phyloP scores from a whole-genome alignment of 2,888 invertebrate species.

The Lepeophtheirus nordmannii region DNA sequence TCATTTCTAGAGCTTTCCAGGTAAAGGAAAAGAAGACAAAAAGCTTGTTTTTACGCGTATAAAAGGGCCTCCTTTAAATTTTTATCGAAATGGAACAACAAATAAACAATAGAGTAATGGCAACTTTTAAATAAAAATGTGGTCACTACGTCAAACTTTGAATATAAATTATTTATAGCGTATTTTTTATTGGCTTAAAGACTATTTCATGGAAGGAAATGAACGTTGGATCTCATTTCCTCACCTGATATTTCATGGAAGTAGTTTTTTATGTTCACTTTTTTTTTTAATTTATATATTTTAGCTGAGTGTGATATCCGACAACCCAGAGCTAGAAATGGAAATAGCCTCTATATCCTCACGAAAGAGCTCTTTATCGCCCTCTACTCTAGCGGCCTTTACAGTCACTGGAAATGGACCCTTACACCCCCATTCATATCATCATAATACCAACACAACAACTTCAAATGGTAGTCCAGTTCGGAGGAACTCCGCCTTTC shows the following conservation, averaged over 20 bases:
- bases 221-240: neutral
- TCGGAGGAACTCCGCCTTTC: neutral
- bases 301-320: constrained; percentile 1
- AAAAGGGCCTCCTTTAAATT: no score
- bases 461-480: neutral
- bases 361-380: constrained; percentile 1
- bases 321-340: neutral
- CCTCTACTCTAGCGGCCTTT: neutral
- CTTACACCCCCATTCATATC: neutral
- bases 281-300: neutral
- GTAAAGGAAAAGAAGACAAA: no score
- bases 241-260: neutral
- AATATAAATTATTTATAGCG: no score
- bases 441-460: neutral
- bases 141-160: no score
- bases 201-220: no score
- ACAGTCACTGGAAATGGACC: neutral
- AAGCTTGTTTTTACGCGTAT: no score
- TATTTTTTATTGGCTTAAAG: no score
- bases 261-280: neutral
- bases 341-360: constrained; percentile 1
- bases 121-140: no score
- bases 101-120: no score
- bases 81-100: no score
- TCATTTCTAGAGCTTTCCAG: no score